phyloP scores from a whole-genome alignment of 2,888 invertebrate species.

The Endomychus coccineus region DNA sequence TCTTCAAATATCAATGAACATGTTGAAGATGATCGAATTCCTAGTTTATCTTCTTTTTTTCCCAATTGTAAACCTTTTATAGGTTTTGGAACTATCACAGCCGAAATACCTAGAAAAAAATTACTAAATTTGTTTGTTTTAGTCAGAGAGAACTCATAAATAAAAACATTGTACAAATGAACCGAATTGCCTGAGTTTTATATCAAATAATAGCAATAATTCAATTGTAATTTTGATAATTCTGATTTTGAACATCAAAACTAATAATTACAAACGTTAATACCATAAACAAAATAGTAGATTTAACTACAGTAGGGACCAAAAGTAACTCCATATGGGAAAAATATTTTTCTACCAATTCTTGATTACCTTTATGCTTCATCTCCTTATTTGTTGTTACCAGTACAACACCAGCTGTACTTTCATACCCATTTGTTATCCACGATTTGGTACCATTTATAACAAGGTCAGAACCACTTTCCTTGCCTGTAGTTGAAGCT shows the following conservation, averaged over 20 bases:
- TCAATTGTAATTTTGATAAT: not conserved
- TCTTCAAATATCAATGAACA: constrained; percentile 91
- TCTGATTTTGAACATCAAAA: not conserved
- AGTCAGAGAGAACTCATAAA: no score
- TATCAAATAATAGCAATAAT: no score
- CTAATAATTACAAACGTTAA: no score
- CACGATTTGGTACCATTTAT: constrained; percentile 88
- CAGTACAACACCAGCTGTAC: constrained; percentile 74
- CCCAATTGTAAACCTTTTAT: constrained; percentile 74
- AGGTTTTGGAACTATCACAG: constrained; percentile 81
- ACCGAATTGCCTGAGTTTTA: no score
- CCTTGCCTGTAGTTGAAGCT: constrained; percentile 77
- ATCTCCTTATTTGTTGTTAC: constrained; percentile 82
- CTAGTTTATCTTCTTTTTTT: constrained; percentile 90
- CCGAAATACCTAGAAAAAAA: constrained; percentile 64
- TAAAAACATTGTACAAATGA: no score
- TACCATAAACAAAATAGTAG: no score
- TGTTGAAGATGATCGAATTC: constrained; percentile 74
- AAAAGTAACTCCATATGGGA: not conserved
- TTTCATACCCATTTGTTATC: constrained; percentile 92
- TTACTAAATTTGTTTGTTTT: not conserved
- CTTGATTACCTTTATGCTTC: constrained; percentile 53
- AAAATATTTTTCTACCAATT: not conserved
- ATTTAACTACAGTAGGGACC: no score
- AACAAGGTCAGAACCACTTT: constrained; percentile 61